Conservation (phyloP, 64 coral and sea anemone genomes). For the Stylophora pistillata region DNA sequence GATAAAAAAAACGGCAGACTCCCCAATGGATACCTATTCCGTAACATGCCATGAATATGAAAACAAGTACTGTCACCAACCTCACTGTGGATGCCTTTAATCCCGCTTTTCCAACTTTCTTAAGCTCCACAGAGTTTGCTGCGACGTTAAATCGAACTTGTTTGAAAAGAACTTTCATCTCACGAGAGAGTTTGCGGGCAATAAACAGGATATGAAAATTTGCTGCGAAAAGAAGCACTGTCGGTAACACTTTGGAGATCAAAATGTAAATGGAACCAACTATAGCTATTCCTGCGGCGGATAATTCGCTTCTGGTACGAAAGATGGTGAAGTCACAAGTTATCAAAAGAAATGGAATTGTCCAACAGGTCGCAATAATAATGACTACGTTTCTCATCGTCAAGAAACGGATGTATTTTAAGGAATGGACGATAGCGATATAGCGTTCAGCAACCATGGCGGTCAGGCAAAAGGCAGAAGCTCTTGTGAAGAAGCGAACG, state of each 20-base stretch:
- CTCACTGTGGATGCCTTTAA: background rate
- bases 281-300: background rate
- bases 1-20: no score
- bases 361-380: background rate
- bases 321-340: background rate
- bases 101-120: background rate
- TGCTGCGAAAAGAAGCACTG: background rate
- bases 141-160: background rate
- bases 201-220: slow-evolving; percentile 3
- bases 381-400: background rate
- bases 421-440: background rate
- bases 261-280: background rate
- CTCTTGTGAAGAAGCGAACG: background rate
- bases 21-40: background rate
- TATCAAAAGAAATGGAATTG: background rate
- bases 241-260: background rate
- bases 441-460: slow-evolving; percentile 12
- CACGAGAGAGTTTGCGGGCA: background rate
- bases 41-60: background rate
- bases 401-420: slow-evolving; percentile 16
- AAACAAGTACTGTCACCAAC: background rate
- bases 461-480: background rate
- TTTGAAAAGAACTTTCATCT: background rate
- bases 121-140: background rate
- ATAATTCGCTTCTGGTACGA: background rate